phyloP scores from a whole-genome alignment of 2,797 vertebrate species.

The Prionace glauca region DNA sequence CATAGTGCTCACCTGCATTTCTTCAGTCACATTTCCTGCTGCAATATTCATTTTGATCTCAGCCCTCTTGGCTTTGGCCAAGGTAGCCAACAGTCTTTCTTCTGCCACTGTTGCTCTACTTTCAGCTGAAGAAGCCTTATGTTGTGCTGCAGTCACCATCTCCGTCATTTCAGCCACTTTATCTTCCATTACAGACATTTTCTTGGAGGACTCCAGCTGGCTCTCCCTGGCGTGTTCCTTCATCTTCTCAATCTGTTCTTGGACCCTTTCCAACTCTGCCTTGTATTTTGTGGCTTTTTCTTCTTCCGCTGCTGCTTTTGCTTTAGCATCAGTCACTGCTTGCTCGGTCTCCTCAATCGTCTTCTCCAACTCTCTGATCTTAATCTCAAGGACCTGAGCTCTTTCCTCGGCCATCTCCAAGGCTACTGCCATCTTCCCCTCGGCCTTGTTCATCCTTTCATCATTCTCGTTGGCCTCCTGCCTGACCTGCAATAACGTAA shows the following conservation, averaged over 20 bases:
- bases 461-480: slow-evolving; percentile 40
- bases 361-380: background rate
- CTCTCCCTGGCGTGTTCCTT: slow-evolving; percentile 44
- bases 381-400: background rate
- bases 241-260: slow-evolving; percentile 42
- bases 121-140: slow-evolving; percentile 49
- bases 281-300: slow-evolving; percentile 39
- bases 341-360: background rate
- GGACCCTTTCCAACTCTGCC: slow-evolving; percentile 40
- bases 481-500: slow-evolving; percentile 46
- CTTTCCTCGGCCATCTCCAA: slow-evolving; percentile 19
- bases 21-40: background rate
- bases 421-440: slow-evolving; percentile 39
- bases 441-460: slow-evolving; percentile 38
- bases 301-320: slow-evolving; percentile 35
- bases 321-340: background rate
- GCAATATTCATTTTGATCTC: background rate
- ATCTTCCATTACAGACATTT: slow-evolving; percentile 53
- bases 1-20: background rate
- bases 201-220: slow-evolving; percentile 50
- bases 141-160: slow-evolving; percentile 51
- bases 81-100: slow-evolving; percentile 39
- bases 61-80: too few relatives aligned
- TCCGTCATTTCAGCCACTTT: slow-evolving; percentile 49
- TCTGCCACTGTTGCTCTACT: slow-evolving; percentile 52